phyloP scores from a whole-genome alignment of 30 jellyfish, hydroid and myxozoan genomes.

The Cassiopea andromeda region DNA sequence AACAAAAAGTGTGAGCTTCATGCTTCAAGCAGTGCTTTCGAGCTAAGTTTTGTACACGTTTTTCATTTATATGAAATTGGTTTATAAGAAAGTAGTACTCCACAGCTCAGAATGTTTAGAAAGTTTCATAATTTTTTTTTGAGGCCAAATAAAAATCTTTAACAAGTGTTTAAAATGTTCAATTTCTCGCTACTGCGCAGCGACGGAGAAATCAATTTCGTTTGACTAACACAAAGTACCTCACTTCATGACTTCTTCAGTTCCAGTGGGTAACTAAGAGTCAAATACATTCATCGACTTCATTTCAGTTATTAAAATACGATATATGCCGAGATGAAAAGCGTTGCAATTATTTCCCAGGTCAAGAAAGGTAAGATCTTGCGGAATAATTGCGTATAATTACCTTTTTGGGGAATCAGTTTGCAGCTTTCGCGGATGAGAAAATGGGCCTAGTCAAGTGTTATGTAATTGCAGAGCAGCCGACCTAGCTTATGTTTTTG shows the following conservation, averaged over 20 bases:
- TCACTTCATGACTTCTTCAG: conserved; percentile 11
- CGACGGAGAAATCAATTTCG: conserved; percentile 1
- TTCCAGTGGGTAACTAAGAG: conserved; percentile 46
- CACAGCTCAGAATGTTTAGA: too few relatives aligned
- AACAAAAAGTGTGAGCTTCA: too few relatives aligned
- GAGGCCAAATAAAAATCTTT: too few relatives aligned
- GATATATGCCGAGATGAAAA: conserved; percentile 15
- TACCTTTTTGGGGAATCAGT: background rate
- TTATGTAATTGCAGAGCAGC: background rate
- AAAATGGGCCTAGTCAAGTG: background rate
- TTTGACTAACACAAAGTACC: conserved; percentile 1
- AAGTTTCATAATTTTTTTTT: too few relatives aligned
- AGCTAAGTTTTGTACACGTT: too few relatives aligned
- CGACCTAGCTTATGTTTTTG: background rate
- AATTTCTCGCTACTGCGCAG: background rate
- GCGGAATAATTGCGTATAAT: background rate
- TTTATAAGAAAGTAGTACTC: too few relatives aligned
- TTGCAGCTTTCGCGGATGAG: background rate
- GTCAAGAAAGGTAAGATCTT: conserved; percentile 19
- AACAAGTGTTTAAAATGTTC: background rate
- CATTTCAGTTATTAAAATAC: background rate
- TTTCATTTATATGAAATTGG: too few relatives aligned
- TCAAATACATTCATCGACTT: too few relatives aligned
- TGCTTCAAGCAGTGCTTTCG: too few relatives aligned
- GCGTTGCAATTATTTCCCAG: conserved; percentile 37